phyloP scores from a whole-genome alignment of 2,113 vertebrate species.

The Lanius ludovicianus region DNA sequence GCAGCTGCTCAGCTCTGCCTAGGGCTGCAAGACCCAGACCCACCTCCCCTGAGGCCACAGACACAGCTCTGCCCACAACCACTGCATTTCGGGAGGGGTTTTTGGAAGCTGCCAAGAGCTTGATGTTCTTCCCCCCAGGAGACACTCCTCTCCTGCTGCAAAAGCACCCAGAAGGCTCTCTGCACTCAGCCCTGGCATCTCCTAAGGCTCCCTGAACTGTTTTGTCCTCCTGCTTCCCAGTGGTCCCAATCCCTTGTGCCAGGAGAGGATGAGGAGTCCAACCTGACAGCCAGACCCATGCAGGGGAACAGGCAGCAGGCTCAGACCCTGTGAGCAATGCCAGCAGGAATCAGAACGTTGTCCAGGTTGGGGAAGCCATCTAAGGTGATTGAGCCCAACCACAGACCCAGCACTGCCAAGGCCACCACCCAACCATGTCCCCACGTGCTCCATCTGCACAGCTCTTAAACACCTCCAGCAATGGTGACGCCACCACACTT shows the following conservation, averaged over 20 bases:
- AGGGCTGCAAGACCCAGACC: neutral
- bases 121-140: neutral
- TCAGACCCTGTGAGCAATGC: accelerated
- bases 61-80: neutral
- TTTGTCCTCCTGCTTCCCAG: neutral
- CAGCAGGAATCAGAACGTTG: neutral
- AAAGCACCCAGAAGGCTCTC: neutral
- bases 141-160: neutral
- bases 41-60: accelerated
- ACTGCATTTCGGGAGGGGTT: neutral
- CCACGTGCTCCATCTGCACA: neutral
- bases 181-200: neutral
- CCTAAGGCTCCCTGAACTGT: neutral
- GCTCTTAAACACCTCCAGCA: neutral
- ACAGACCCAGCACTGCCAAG: neutral
- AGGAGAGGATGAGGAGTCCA: neutral
- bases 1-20: neutral
- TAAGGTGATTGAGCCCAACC: accelerated
- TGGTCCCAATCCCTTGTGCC: neutral
- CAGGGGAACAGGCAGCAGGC: neutral
- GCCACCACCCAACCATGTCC: neutral
- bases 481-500: accelerated
- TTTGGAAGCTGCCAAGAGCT: neutral
- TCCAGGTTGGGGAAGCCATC: neutral
- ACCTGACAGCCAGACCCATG: neutral